A percentile compares a stretch with the other conserved stretches of the same genome.
These are phyloP conservation scores for Pocillopora meandrina DNA, from an alignment of 92 coral and sea anemone genomes.

Conservation along the genomic window DNA sequence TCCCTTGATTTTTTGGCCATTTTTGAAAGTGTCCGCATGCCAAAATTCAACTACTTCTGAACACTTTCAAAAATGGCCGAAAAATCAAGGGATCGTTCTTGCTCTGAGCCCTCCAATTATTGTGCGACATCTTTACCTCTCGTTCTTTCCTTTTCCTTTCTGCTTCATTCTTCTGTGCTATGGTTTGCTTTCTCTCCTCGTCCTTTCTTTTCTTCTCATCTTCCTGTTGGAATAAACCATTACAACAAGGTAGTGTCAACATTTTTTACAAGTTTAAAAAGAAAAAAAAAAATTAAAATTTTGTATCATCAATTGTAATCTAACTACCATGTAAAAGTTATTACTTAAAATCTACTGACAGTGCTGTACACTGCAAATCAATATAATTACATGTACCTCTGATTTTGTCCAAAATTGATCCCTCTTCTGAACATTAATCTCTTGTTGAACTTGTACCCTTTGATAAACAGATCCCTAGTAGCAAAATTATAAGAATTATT, in stretches of 20 bases:
- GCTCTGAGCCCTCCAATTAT: too few species aligned
- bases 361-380: too few species aligned
- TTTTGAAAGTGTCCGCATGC: too few species aligned
- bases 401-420: conserved; percentile 82
- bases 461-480: conserved; percentile 92
- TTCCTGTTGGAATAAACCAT: conserved; percentile 44
- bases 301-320: too few species aligned
- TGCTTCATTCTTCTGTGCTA: conserved; percentile 50
- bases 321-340: too few species aligned
- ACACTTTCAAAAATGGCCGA: too few species aligned
- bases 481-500: background rate
- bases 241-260: too few species aligned
- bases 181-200: conserved; percentile 58
- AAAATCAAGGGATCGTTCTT: too few species aligned
- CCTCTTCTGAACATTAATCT: conserved; percentile 84
- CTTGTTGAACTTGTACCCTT: conserved; percentile 72
- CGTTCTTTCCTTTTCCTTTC: conserved; percentile 91
- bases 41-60: too few species aligned
- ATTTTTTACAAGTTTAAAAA: background rate
- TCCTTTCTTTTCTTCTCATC: conserved; percentile 76
- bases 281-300: background rate
- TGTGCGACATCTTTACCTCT: conserved; percentile 59
- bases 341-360: too few species aligned
- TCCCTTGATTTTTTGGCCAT: too few species aligned
- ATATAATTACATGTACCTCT: conserved; percentile 57